phyloP scores from a whole-genome alignment of 2,113 vertebrate genomes.

The Centrocercus urophasianus region DNA sequence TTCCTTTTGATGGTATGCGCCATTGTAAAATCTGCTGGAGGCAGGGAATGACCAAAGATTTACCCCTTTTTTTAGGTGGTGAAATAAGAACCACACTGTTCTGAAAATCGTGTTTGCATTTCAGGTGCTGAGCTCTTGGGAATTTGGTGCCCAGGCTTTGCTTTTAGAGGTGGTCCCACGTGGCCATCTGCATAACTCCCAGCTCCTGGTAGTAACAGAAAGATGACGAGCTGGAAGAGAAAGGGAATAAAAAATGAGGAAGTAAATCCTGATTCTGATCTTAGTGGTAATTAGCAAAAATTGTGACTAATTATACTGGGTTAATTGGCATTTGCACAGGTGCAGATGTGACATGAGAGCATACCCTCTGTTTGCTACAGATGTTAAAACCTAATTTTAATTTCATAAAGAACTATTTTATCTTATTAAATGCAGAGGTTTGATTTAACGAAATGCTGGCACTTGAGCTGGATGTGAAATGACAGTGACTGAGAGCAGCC shows the following conservation, averaged over 20 bases:
- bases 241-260: neutral
- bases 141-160: neutral
- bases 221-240: neutral
- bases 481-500: neutral
- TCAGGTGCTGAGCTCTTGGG: neutral
- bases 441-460: neutral
- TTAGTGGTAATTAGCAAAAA: conserved; percentile 43
- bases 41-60: neutral
- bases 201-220: neutral
- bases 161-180: neutral
- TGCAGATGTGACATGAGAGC: conserved; percentile 37
- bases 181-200: neutral
- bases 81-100: neutral
- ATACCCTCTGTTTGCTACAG: conserved; percentile 39
- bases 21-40: neutral
- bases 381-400: conserved; percentile 46
- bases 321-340: conserved; percentile 58
- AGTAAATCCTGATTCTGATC: conserved; percentile 14
- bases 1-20: neutral
- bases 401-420: conserved; percentile 29
- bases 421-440: neutral
- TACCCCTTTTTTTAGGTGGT: neutral
- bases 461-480: neutral
- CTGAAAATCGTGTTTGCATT: neutral
- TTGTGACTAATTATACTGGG: conserved; percentile 48